Base-by-base conservation (phyloP, 2,113 vertebrate species). In the Lepus timidus region DNA sequence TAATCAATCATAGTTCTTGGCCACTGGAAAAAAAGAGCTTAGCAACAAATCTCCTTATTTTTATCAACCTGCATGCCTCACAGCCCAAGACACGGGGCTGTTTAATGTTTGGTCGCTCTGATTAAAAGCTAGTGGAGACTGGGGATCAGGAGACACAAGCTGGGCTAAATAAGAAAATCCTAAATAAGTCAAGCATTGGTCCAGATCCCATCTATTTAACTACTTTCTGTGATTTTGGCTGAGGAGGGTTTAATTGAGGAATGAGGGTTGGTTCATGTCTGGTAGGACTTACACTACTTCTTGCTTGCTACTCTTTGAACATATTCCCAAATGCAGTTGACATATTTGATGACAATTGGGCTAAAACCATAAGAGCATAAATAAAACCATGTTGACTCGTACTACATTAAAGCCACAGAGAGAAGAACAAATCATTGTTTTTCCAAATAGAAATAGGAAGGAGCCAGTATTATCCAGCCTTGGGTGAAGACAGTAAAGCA, bases 381-480 rank as follows among this genome's bases (percentile, higher is more conserved):
- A 97, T 96, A 97, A 97, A 97, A 88, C 90, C 62, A 51, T 92
- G 93, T 96, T 97, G 94, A 83, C 95, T 98, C 96, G 87, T 76
- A 81, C 95, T 91, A 95, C 94, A 93, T 97, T 97, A 97, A 96
- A 98, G 97, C 91, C 90, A 93, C 58, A 93, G 75, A 85, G 71
- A 90, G 39, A 88, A 97, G 93, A 97, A 97, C 14, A 58, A 97
- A 93, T 92, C 91, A 96, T 95, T 98, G 92, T 89, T 98, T 91
- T 97, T 96, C 86, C 96, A 97, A 97, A 96, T 95, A 96, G 92
- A 97, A 97, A 79, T 91, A 96, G 93, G 88, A 96, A 98, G 97
- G 90, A 96, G 97, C 91, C 96, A 79, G 88, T 88, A 73, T 98
- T 98, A 96, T 96, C 88, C 94, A 97, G 91, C 31, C 93, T 93